Conservation (phyloP, 1,140 invertebrate genomes). For the Drosophila punjabiensis region DNA sequence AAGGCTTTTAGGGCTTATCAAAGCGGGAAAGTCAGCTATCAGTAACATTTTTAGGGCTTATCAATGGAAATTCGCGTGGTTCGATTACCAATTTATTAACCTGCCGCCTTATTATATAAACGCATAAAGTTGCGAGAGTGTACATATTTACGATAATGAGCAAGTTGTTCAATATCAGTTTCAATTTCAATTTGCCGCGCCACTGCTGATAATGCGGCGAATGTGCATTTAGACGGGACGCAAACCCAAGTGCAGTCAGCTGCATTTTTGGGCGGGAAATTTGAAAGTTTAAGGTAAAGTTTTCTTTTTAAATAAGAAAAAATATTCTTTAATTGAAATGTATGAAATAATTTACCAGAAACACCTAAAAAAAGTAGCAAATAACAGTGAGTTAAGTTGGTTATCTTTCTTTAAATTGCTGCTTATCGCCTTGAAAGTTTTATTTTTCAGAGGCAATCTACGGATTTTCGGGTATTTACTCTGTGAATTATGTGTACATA, state of each 20-base stretch:
- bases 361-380: not conserved
- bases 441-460: constrained; percentile 11
- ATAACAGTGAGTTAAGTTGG: not conserved
- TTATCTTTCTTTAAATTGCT: constrained; percentile 2
- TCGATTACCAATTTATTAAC: constrained; percentile 28
- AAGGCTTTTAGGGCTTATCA: constrained; percentile 8
- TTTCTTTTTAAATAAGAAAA: not conserved
- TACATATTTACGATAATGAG: constrained; percentile 2
- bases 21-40: not conserved
- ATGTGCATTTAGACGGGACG: constrained; percentile 23
- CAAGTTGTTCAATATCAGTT: not conserved
- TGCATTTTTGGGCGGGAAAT: constrained; percentile 32
- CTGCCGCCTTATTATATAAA: constrained; percentile 2
- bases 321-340: not conserved
- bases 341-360: not conserved
- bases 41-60: constrained; percentile 17
- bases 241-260: constrained; percentile 8
- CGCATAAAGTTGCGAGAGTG: not conserved
- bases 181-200: constrained; percentile 20
- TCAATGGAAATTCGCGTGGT: constrained; percentile 11
- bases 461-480: constrained; percentile 20
- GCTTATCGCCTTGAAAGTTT: constrained; percentile 30
- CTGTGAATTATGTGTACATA: not conserved
- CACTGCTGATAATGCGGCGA: not conserved
- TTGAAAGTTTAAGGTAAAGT: not conserved